Evolutionary conservation across 2,113 vertebrate species (phyloP), one percentile per base, ranked within the genome.

Genomic region (Motacilla tschutschensis): DNA sequence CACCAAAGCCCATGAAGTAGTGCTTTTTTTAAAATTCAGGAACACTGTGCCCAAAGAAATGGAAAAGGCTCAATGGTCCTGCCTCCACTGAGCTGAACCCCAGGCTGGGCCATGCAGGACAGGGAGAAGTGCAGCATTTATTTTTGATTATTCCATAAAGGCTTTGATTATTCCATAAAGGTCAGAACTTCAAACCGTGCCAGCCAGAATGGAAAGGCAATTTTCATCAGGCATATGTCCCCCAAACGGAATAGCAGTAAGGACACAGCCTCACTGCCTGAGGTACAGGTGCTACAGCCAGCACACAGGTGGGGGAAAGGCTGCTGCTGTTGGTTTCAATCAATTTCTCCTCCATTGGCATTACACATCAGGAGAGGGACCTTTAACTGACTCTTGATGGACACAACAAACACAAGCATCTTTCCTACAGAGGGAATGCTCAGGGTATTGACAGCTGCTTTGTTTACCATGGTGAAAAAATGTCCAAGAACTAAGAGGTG

Each of bases 151-250:
- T 24, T 57, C 15, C 17, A 16, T 2, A 3, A 10, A 55, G 6
- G 53, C 14, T 44, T 70, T n/a, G 14, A 40, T 24, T 57, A 40
- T 24, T 57, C 15, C 17, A 16, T 2, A 3, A 10, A 55, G 24
- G 4, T 14, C 47, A 73, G 19, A 10, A 14, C 35, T 59, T 70
- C 35, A 69, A 50, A 31, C 29, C 3, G 1, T 29, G 41, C 20
- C 46, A 35, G 46, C 11, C 10, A 24, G 28, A 44, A 67, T 0
- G 5, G 41, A 38, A 73, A 77, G 21, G 24, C 17, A 29, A 2
- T 1, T 51, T 29, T 33, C 53, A 36, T 13, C 31, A 51, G 57
- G 41, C 70, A 35, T 1, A 13, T 0, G 0, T 1, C 7, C 63
- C 46, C 38, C 51, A 69, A 22, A 6, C 9, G 51, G 43, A 55